Base-by-base conservation (phyloP, 2,797 vertebrate genomes). In the Tiaroga cobitis region DNA sequence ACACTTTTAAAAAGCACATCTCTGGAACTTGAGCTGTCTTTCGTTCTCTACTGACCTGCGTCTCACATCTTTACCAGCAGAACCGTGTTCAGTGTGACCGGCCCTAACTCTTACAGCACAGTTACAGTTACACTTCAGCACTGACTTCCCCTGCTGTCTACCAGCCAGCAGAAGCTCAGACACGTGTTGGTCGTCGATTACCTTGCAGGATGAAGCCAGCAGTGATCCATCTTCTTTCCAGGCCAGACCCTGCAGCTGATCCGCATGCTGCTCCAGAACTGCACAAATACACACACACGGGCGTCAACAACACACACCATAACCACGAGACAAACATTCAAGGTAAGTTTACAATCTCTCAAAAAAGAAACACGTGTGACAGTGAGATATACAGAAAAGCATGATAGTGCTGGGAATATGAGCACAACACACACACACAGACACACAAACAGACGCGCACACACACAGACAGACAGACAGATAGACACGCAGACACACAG, bases 141-240 rank as follows among this genome's bases (percentile, higher is more conserved):
- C 26, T 6, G 43, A 54, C 37, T 13, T 56, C 11, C 24, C 32
- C 32, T 24, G 49, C 73, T 37, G 29, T 37, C 3, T 13, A 8
- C 6, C 5, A n/a, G 49, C 11, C 29, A 3, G 15, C 19, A 54
- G 46, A 75, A 54, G 6, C 6, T 1, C 51, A 8, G 46, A 13
- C 46, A 10, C 26, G 6, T 6, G 29, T 10, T 24, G 11, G 3
- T 32, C 34, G 18, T 93, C 46, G 3, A 5, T 95, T 90, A 98
- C 98, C 96, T 97, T 98, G 93, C 96, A 97, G 39, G 95, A 95
- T 1, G 98, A 96, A 51, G 96, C 97, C 26, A 99, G 90, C 24
- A 98, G 93, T n/a, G 90, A 92, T 3, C 98, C 98, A 0, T 99
- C 97, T 13, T 16, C 92, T 91, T 97, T 98, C 98, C 98, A 99